Conservation (phyloP, 2,113 vertebrate genomes). For the Addax nasomaculatus region DNA sequence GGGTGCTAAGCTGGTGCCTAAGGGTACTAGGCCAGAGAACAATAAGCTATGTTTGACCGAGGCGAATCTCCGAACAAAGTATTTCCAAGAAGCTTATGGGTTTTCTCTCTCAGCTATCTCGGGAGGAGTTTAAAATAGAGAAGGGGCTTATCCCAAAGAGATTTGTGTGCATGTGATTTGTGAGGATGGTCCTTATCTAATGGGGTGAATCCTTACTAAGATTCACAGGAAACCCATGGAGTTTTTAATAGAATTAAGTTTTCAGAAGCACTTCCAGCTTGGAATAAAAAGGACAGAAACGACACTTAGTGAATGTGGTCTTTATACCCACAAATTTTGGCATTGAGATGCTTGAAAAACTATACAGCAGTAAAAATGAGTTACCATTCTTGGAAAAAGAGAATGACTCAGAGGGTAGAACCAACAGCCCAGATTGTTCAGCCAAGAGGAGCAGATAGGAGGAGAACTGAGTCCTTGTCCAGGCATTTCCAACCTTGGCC, state of each 20-base stretch:
- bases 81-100: not conserved
- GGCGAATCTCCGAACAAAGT: not conserved
- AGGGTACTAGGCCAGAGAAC: not conserved
- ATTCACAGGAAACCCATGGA: not conserved
- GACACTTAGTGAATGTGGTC: accelerated
- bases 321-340: not conserved
- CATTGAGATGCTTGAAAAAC: not conserved
- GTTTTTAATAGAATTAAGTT: not conserved
- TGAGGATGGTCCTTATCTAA: not conserved
- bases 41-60: not conserved
- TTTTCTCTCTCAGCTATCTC: not conserved
- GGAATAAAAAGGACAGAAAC: not conserved
- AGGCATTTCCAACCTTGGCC: not conserved
- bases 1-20: not conserved
- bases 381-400: not conserved
- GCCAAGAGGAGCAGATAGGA: not conserved
- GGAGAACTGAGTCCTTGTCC: not conserved
- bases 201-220: not conserved
- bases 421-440: not conserved
- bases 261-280: not conserved
- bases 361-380: too few species aligned
- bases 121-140: not conserved
- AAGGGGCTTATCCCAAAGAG: not conserved
- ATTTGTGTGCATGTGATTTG: not conserved
- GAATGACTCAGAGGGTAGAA: not conserved